Conservation (phyloP, 1,140 invertebrate genomes). For the Habropoda laboriosa region DNA sequence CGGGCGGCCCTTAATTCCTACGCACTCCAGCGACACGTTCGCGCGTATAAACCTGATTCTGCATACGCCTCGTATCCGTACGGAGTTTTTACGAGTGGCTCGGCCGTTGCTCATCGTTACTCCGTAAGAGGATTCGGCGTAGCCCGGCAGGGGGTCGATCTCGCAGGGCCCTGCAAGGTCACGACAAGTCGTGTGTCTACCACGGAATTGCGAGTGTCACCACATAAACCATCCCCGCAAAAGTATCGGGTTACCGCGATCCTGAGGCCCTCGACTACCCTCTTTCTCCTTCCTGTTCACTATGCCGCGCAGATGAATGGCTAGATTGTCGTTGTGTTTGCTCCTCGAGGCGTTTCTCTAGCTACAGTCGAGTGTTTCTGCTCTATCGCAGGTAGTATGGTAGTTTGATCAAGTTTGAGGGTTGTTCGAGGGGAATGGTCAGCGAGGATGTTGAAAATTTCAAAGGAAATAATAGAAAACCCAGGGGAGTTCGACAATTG, state of each 20-base stretch:
- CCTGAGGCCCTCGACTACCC: slow-evolving; percentile 3
- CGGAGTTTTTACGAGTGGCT: slow-evolving; percentile 63
- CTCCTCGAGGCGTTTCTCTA: neutral
- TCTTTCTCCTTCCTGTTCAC: slow-evolving; percentile 34
- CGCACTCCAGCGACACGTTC: slow-evolving; percentile 26
- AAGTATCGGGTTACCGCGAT: slow-evolving; percentile 78
- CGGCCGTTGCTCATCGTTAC: slow-evolving; percentile 64
- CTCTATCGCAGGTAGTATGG: neutral
- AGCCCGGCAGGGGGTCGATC: slow-evolving; percentile 74
- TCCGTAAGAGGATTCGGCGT: slow-evolving; percentile 72
- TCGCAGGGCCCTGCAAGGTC: slow-evolving; percentile 64
- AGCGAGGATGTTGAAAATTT: neutral
- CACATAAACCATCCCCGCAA: slow-evolving; percentile 78
- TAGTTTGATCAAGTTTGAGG: neutral
- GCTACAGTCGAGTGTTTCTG: neutral
- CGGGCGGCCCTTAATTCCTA: slow-evolving; percentile 6
- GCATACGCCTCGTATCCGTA: slow-evolving; percentile 47
- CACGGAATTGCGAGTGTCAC: slow-evolving; percentile 76
- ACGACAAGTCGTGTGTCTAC: slow-evolving; percentile 72
- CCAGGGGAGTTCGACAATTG: too few relatives aligned
- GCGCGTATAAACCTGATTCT: slow-evolving; percentile 50
- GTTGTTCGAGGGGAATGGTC: neutral
- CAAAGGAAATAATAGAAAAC: too few relatives aligned
- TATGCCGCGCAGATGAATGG: slow-evolving; percentile 50
- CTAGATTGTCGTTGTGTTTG: slow-evolving; percentile 35